A percentile compares a stretch with the other conserved stretches of the same genome.
These are phyloP conservation scores for Thinocorus orbignyianus DNA, from an alignment of 2,113 vertebrate genomes.

Conservation along the genomic window DNA sequence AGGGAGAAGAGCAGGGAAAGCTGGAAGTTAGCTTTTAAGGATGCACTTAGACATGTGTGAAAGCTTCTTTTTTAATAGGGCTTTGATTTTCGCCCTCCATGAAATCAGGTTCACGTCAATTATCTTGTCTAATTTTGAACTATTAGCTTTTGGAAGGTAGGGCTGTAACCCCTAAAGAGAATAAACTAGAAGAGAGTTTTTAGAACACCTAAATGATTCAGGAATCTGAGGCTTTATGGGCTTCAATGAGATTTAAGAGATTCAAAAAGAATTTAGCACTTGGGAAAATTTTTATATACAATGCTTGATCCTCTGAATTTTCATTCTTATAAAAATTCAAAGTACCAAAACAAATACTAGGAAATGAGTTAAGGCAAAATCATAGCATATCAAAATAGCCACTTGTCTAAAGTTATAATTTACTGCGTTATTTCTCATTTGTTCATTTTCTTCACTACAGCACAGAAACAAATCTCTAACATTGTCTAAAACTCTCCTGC, in stretches of 20 bases:
- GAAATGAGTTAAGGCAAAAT: neutral
- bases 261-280: neutral
- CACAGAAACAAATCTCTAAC: neutral
- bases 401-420: neutral
- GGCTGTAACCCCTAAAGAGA: neutral
- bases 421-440: neutral
- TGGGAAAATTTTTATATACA: neutral
- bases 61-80: neutral
- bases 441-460: neutral
- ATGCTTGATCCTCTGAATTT: neutral
- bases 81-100: neutral
- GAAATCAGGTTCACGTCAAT: neutral
- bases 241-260: neutral
- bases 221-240: neutral
- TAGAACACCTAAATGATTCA: neutral
- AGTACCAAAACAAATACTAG: neutral
- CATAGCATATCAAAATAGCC: neutral
- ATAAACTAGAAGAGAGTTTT: neutral
- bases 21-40: neutral
- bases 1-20: neutral
- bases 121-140: neutral
- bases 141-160: neutral
- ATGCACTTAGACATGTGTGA: neutral
- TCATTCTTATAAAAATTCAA: neutral
- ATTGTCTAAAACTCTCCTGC: neutral